Conservation (phyloP, 2,888 invertebrate species). For the Liposcelis brunnea region DNA sequence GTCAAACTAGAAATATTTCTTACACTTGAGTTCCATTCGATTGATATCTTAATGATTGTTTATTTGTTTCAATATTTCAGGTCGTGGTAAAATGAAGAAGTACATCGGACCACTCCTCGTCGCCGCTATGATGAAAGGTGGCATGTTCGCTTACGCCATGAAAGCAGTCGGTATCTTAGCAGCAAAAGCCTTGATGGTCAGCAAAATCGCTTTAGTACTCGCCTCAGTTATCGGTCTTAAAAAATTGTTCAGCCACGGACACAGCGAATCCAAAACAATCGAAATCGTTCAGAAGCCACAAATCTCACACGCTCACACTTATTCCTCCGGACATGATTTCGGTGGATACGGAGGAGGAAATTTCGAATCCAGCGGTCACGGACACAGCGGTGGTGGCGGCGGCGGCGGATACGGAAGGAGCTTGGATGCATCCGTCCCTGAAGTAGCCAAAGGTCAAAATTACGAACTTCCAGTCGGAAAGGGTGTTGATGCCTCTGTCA, state of each 20-base stretch:
- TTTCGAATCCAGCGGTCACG: conserved; percentile 19
- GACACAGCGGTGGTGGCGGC: conserved; percentile 37
- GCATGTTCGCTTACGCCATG: conserved; percentile 54
- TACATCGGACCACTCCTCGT: conserved; percentile 44
- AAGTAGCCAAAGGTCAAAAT: too few species aligned
- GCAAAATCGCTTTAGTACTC: conserved; percentile 23
- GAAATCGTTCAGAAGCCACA: conserved; percentile 78
- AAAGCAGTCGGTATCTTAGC: conserved; percentile 45
- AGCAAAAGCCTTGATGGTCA: conserved; percentile 22
- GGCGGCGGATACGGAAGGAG: conserved; percentile 27
- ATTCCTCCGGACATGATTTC: conserved; percentile 37
- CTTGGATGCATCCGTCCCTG: conserved; percentile 19
- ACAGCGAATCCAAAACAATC: conserved; percentile 44
- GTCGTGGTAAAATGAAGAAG: conserved; percentile 43
- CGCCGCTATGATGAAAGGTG: conserved; percentile 46
- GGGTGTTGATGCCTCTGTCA: conserved; percentile 28
- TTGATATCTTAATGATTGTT: too few species aligned
- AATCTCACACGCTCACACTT: conserved; percentile 57
- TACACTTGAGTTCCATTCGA: too few species aligned
- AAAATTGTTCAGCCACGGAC: conserved; percentile 35
- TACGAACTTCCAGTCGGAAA: conserved; percentile 36
- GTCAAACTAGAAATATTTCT: too few species aligned
- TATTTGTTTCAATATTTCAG: conserved; percentile 21
- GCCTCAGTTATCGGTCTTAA: conserved; percentile 37
- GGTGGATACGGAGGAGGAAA: conserved; percentile 34